A percentile compares a stretch with the other conserved stretches of the same genome.
Evolutionary conservation across 2,797 vertebrate species (phyloP).

Genomic region (Botia almorhae): DNA sequence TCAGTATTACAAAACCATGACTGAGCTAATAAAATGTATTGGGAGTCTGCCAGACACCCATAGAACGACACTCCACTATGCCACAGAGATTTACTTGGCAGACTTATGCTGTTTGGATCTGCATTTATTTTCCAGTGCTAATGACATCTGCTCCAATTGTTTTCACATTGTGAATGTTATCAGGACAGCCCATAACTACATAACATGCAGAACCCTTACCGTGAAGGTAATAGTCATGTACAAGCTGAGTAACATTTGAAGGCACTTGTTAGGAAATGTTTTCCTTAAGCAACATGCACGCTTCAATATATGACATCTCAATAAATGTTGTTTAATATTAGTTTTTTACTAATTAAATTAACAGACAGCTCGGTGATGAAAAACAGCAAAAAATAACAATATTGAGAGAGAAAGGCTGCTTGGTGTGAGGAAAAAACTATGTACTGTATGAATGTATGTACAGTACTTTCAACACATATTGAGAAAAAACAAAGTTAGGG

Average conservation of each 20-base stretch:
- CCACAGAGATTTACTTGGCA: background rate
- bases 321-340: too few species aligned
- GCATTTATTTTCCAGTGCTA: background rate
- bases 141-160: background rate
- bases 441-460: background rate
- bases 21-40: background rate
- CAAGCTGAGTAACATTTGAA: background rate
- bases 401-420: too few species aligned
- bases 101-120: background rate
- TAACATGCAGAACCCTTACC: background rate
- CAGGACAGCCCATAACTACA: background rate
- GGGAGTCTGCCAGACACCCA: background rate
- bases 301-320: background rate
- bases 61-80: background rate
- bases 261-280: background rate
- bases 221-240: background rate
- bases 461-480: background rate
- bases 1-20: background rate
- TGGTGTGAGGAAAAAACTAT: too few species aligned
- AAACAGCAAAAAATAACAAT: too few species aligned
- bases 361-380: too few species aligned
- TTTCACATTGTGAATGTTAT: background rate
- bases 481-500: background rate
- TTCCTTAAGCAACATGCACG: background rate
- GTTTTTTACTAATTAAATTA: too few species aligned